phyloP scores from a whole-genome alignment of 2,113 vertebrate species.

The Gallinago paraguaiae region DNA sequence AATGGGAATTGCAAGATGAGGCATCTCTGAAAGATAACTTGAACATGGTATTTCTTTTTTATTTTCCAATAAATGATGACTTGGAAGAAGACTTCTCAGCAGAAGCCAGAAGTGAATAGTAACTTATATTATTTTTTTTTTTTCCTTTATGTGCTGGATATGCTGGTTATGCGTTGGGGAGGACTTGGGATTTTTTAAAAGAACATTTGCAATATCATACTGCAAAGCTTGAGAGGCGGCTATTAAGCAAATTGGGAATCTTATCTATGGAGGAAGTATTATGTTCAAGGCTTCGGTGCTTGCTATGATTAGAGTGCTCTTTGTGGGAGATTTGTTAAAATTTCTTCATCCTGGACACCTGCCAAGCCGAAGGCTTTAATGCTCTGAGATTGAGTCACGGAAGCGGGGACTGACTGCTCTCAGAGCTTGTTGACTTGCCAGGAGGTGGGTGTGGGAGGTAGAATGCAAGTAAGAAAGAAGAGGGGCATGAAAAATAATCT shows the following conservation, averaged over 20 bases:
- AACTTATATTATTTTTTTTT: background rate
- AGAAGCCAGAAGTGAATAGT: conserved; percentile 28
- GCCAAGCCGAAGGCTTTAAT: conserved; percentile 55
- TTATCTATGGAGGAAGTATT: conserved; percentile 8
- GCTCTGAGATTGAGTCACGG: conserved; percentile 14
- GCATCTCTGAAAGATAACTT: conserved; percentile 13
- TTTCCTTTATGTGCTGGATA: background rate
- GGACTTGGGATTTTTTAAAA: background rate
- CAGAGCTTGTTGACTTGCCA: conserved; percentile 24
- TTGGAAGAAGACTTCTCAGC: conserved; percentile 36
- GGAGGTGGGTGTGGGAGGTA: conserved; percentile 42
- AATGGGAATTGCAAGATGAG: conserved; percentile 46
- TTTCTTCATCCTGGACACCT: conserved; percentile 51
- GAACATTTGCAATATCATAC: background rate
- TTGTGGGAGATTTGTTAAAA: conserved; percentile 52
- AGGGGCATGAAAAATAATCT: background rate
- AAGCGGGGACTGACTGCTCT: conserved; percentile 26
- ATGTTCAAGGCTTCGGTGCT: conserved; percentile 47
- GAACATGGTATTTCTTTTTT: conserved; percentile 24
- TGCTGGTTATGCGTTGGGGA: background rate
- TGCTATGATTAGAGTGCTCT: conserved; percentile 54
- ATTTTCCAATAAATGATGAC: conserved; percentile 28
- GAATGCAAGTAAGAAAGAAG: background rate
- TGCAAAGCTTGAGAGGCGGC: background rate
- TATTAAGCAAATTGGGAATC: conserved; percentile 49